Percentiles rank a stretch among this genome's conserved stretches.
These are phyloP conservation scores for Oenanthe melanoleuca DNA, from an alignment of 2,113 vertebrate genomes.

Conservation along the genomic window DNA sequence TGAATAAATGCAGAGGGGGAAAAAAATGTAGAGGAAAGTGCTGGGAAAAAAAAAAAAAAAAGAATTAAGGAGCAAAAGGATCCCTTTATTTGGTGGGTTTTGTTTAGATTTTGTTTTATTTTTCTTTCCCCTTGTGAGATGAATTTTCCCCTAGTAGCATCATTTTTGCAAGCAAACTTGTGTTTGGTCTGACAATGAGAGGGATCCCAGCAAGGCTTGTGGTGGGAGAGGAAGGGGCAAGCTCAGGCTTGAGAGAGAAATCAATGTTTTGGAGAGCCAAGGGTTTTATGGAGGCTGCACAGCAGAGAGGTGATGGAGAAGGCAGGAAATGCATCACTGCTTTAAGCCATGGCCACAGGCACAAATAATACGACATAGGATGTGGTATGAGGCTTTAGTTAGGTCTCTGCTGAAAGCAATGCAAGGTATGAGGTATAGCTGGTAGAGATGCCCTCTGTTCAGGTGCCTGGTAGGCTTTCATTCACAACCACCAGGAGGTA, in stretches of 20 bases:
- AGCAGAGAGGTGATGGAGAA: background rate
- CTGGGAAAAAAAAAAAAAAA: no score
- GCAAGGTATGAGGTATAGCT: background rate
- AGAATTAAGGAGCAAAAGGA: background rate
- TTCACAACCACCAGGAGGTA: background rate
- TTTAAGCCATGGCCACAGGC: background rate
- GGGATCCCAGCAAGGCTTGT: background rate
- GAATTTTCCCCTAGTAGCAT: background rate
- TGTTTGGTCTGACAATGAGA: background rate
- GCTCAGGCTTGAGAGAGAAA: background rate
- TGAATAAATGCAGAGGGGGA: accelerated
- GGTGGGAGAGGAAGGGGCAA: background rate
- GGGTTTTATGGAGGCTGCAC: background rate
- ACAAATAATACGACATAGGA: accelerated
- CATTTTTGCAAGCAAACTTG: background rate
- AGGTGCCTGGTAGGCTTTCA: background rate
- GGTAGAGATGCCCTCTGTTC: background rate
- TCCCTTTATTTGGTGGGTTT: background rate
- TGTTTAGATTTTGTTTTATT: background rate
- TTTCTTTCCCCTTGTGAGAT: background rate
- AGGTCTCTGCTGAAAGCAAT: background rate
- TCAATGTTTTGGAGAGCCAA: background rate
- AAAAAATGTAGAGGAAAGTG: background rate
- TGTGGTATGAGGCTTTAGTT: background rate
- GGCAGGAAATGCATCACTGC: background rate